Base-by-base conservation (phyloP, 2,797 vertebrate genomes). In the Falco biarmicus region DNA sequence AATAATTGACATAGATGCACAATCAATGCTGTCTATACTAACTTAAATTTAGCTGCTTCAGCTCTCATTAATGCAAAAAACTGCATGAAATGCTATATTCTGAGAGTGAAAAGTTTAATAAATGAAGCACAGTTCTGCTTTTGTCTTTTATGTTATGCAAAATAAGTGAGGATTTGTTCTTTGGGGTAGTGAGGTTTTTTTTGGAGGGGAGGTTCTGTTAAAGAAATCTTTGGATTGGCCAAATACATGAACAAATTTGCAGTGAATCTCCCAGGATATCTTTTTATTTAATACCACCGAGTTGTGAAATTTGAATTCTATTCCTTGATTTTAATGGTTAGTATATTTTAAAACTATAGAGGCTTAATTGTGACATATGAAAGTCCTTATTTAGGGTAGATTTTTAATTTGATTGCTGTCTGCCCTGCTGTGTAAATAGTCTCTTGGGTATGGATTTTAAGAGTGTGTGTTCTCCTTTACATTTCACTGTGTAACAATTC, bases 401-500 rank as follows among this genome's bases (percentile, higher is more conserved):
- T 96, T 97, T 98, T 96, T 98, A 97, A 98, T 98, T 97, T 98
- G 97, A 98, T 96, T 95, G 97, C 96, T 97, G 97, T 97, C 73
- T 95, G 95, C 97, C 98, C 97, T 98, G 97, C 98, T 98, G 97
- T 90, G 97, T 98, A 98, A 98, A 97, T 97, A 97, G 98, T 97
- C 98, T 97, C 98, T 91, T 90, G 98, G 98, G 98, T 94, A 96
- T 45, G 84, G 88, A 89, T 96, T 97, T 97, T 97, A 97, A 96
- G 96, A 87, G 95, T 81, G 93, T 84, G 93, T 87, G 90, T 91
- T 96, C 71, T 97, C 91, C 94, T 98, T 97, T 96, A 96, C 97
- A 82, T 98, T 99, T 99, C 98, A 97, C 97, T 98, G 98, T 99
- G 98, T 98, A 99, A 98, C 98, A 98, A 99, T 99, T 99, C 98